Percentiles rank a stretch among this genome's conserved stretches.
Evolutionary conservation across 2,888 invertebrate genomes (phyloP).

Genomic region (Cephonodes hylas): DNA sequence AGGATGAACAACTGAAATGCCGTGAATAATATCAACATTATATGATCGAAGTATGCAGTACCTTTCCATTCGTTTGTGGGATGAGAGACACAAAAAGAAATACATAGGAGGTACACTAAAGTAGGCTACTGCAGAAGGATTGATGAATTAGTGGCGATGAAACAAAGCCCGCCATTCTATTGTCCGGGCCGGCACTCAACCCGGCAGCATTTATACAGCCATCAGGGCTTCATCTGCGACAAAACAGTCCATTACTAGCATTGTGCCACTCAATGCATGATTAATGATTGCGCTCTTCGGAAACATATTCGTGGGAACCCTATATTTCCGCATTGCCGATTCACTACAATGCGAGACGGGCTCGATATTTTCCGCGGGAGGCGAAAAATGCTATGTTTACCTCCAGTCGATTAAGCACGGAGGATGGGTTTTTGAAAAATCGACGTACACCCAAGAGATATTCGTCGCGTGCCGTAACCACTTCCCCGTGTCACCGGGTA

Average conservation of each 20-base stretch:
- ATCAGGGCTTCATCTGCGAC: slow-evolving; percentile 54
- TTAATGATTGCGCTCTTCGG: slow-evolving; percentile 64
- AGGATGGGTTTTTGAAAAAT: slow-evolving; percentile 70
- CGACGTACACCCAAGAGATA: slow-evolving; percentile 51
- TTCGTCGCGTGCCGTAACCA: slow-evolving; percentile 51
- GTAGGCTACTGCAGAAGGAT: slow-evolving; percentile 23
- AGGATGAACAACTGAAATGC: no score
- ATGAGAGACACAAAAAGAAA: neutral
- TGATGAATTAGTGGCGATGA: slow-evolving; percentile 46
- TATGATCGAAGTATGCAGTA: no score
- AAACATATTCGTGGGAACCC: slow-evolving; percentile 73
- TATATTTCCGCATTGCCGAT: slow-evolving; percentile 45
- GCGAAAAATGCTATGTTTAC: slow-evolving; percentile 77
- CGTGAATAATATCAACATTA: no score
- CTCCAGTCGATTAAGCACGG: slow-evolving; percentile 73
- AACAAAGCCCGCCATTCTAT: slow-evolving; percentile 54
- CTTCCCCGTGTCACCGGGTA: slow-evolving; percentile 22
- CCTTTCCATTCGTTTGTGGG: neutral
- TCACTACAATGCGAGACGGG: slow-evolving; percentile 52
- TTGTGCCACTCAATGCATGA: slow-evolving; percentile 76
- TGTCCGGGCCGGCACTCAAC: slow-evolving; percentile 40
- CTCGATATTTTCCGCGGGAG: slow-evolving; percentile 67
- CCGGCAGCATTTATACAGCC: slow-evolving; percentile 47
- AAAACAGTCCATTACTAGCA: slow-evolving; percentile 67
- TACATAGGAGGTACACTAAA: neutral